Evolutionary conservation across 2,113 vertebrate genomes (phyloP).

Genomic region (Coptodon bakossiorum): DNA sequence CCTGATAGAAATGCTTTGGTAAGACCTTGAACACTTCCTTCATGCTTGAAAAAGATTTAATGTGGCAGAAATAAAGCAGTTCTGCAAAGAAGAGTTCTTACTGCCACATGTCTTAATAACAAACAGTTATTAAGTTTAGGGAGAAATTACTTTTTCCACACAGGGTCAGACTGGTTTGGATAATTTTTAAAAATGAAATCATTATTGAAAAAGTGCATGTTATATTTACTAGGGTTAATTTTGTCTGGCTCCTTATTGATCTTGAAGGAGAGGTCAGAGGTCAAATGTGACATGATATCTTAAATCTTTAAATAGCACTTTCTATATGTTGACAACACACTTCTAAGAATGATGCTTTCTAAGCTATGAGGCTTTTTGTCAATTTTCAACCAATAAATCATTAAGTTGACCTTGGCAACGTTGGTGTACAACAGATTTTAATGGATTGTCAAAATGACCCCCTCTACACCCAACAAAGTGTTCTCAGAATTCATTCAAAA

Average conservation of each 20-base stretch:
- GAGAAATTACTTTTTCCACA: neutral
- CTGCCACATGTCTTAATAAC: neutral
- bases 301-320: neutral
- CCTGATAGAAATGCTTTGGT: neutral
- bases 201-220: neutral
- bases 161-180: neutral
- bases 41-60: neutral
- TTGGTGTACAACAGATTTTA: neutral
- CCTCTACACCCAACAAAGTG: neutral
- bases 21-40: neutral
- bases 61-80: neutral
- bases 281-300: neutral
- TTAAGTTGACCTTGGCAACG: neutral
- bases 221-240: neutral
- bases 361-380: neutral
- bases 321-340: neutral
- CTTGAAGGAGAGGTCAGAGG: neutral
- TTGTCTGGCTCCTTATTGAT: neutral
- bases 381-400: neutral
- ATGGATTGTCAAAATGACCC: neutral
- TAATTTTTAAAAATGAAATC: neutral
- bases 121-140: neutral
- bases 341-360: neutral
- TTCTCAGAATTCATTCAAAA: neutral
- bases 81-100: neutral